phyloP scores from a whole-genome alignment of 2,888 invertebrate species.

The Heteromyza rotundicornis region DNA sequence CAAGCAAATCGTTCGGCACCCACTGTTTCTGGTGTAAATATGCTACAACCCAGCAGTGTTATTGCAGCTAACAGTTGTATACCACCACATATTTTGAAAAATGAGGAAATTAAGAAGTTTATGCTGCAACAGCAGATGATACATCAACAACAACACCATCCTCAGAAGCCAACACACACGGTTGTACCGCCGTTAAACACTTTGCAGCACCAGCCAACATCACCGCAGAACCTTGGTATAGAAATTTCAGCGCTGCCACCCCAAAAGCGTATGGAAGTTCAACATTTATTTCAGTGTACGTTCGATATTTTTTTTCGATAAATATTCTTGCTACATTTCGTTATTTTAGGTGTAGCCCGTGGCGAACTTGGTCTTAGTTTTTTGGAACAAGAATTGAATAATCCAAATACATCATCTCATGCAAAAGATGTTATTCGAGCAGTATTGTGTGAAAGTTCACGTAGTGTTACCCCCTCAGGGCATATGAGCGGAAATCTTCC shows the following conservation, averaged over 20 bases:
- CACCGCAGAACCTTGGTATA: slow-evolving; percentile 15
- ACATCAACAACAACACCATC: slow-evolving; percentile 30
- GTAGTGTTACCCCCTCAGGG: slow-evolving; percentile 32
- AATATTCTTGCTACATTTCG: neutral
- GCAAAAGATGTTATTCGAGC: slow-evolving; percentile 46
- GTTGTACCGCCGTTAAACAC: slow-evolving; percentile 28
- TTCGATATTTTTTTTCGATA: neutral
- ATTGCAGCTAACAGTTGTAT: slow-evolving; percentile 1
- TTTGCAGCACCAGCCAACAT: slow-evolving; percentile 19
- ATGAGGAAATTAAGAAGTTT: slow-evolving; percentile 40
- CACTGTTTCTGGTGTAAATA: slow-evolving; percentile 20
- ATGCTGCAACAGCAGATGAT: slow-evolving; percentile 34
- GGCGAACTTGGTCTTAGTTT: slow-evolving; percentile 80
- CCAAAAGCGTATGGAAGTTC: slow-evolving; percentile 66
- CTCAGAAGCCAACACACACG: slow-evolving; percentile 27
- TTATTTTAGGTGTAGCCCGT: slow-evolving; percentile 68
- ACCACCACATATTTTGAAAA: slow-evolving; percentile 30
- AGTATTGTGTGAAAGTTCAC: slow-evolving; percentile 44
- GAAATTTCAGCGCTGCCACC: slow-evolving; percentile 11
- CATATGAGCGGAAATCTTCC: slow-evolving; percentile 20
- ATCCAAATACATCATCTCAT: slow-evolving; percentile 55
- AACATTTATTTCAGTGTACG: slow-evolving; percentile 76
- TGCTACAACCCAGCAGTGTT: slow-evolving; percentile 21
- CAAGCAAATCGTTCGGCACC: slow-evolving; percentile 11
- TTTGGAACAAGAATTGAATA: slow-evolving; percentile 77